Evolutionary conservation across 2,888 invertebrate genomes (phyloP).

Genomic region (Candidula unifasciata): DNA sequence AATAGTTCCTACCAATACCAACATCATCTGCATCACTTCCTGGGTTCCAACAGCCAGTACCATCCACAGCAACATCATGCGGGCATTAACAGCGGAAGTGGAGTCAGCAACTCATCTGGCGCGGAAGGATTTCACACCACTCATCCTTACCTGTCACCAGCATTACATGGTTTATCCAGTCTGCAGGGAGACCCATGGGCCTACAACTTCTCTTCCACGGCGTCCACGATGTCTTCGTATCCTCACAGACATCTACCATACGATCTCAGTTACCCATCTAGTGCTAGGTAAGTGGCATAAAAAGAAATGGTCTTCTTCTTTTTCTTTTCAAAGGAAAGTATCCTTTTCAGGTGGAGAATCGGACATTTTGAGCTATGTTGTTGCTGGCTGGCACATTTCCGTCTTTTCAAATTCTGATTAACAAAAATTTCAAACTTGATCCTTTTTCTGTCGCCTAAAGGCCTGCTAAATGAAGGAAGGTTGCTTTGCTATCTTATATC

Average conservation of each 20-base stretch:
- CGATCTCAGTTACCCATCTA: slow-evolving; percentile 39
- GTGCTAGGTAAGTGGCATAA: slow-evolving; percentile 38
- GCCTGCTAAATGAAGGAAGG: no score
- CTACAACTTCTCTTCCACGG: slow-evolving; percentile 35
- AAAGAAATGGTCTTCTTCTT: no score
- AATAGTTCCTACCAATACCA: slow-evolving; percentile 88
- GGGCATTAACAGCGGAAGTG: slow-evolving; percentile 26
- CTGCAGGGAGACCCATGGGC: slow-evolving; percentile 43
- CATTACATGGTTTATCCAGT: slow-evolving; percentile 41
- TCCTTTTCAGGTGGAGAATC: no score
- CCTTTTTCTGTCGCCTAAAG: no score
- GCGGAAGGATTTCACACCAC: slow-evolving; percentile 11
- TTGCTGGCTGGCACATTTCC: no score
- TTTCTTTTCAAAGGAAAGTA: no score
- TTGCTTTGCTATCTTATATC: no score
- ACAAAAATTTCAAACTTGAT: no score
- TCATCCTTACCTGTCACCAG: slow-evolving; percentile 42
- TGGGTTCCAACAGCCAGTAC: slow-evolving; percentile 27
- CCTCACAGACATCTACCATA: slow-evolving; percentile 47
- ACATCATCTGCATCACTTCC: slow-evolving; percentile 33
- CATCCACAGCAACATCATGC: slow-evolving; percentile 23
- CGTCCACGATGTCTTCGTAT: slow-evolving; percentile 25
- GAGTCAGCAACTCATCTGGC: not conserved
- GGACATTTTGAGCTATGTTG: no score
- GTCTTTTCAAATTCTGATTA: no score